phyloP scores from a whole-genome alignment of 2,888 invertebrate species.

The Drosophila greeni region DNA sequence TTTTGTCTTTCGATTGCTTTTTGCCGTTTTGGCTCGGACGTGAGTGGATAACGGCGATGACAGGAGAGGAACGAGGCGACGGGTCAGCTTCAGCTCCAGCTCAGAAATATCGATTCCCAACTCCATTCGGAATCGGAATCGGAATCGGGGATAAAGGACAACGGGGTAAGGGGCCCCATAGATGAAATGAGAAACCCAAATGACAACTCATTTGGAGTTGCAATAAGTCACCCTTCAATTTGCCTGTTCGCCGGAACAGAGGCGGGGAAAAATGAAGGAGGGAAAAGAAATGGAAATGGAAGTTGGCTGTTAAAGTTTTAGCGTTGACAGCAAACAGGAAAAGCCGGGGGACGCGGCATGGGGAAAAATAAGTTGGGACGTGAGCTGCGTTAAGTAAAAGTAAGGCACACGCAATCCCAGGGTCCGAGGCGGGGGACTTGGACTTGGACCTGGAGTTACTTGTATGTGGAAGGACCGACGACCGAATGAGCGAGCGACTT shows the following conservation, averaged over 20 bases:
- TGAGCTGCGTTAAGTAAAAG: constrained; percentile 70
- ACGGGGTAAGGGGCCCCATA: not conserved
- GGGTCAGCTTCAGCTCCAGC: constrained; percentile 36
- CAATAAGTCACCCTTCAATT: constrained; percentile 70
- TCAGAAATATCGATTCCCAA: constrained; percentile 36
- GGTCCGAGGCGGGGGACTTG: constrained; percentile 2
- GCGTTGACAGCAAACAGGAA: constrained; percentile 39
- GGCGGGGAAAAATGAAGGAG: not conserved
- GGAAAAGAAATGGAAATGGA: constrained; percentile 30
- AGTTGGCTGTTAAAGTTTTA: constrained; percentile 48
- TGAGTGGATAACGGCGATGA: constrained; percentile 65
- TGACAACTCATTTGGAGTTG: constrained; percentile 50
- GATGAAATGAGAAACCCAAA: constrained; percentile 30
- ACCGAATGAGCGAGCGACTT: constrained; percentile 14
- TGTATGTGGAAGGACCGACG: constrained; percentile 12
- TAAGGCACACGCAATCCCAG: constrained; percentile 60
- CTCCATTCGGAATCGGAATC: constrained; percentile 10
- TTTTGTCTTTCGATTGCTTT: constrained; percentile 20
- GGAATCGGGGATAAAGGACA: constrained; percentile 23
- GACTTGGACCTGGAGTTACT: constrained; percentile 2
- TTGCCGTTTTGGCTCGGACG: constrained; percentile 42
- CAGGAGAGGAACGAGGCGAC: constrained; percentile 33
- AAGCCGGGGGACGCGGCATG: constrained; percentile 9
- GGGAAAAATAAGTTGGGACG: constrained; percentile 49
- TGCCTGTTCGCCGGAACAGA: constrained; percentile 23